These are phyloP conservation scores for Bombus ignitus DNA, from an alignment of 1,140 invertebrate species.

Conservation along the genomic window DNA sequence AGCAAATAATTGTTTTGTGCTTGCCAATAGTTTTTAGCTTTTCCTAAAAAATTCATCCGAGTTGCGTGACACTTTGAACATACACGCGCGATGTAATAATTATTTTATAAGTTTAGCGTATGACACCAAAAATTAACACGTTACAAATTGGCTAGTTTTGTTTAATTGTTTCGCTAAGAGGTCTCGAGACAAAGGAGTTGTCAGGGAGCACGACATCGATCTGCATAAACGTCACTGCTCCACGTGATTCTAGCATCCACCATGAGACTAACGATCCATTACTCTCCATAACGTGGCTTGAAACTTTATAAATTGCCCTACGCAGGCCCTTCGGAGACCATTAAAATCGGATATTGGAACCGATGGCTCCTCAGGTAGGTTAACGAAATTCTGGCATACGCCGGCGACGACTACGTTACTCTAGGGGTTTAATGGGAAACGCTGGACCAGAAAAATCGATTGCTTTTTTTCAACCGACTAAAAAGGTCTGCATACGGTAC, in stretches of 20 bases:
- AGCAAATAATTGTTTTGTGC: too few species aligned
- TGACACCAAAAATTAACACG: too few species aligned
- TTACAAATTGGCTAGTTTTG: not conserved
- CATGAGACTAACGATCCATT: conserved; percentile 43
- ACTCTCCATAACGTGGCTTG: conserved; percentile 23
- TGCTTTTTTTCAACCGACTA: not conserved
- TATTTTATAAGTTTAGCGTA: not conserved
- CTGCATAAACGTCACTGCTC: conserved; percentile 9
- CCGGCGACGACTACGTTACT: not conserved
- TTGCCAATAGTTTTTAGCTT: too few species aligned
- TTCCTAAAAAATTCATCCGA: too few species aligned
- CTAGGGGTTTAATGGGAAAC: conserved; percentile 14
- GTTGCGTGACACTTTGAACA: not conserved
- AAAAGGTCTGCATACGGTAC: not conserved
- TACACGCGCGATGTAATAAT: not conserved
- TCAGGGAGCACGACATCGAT: not conserved
- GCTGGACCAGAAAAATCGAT: conserved; percentile 19
- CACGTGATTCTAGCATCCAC: conserved; percentile 19
- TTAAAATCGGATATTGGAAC: conserved; percentile 51
- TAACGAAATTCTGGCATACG: conserved; percentile 42
- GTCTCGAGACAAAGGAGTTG: not conserved
- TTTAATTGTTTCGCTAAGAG: not conserved
- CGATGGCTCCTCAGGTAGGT: conserved; percentile 34
- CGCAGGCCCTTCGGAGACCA: conserved; percentile 31
- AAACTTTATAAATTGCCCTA: conserved; percentile 52